Base-by-base conservation (phyloP, 2,113 vertebrate genomes). In the Myocastor coypus region DNA sequence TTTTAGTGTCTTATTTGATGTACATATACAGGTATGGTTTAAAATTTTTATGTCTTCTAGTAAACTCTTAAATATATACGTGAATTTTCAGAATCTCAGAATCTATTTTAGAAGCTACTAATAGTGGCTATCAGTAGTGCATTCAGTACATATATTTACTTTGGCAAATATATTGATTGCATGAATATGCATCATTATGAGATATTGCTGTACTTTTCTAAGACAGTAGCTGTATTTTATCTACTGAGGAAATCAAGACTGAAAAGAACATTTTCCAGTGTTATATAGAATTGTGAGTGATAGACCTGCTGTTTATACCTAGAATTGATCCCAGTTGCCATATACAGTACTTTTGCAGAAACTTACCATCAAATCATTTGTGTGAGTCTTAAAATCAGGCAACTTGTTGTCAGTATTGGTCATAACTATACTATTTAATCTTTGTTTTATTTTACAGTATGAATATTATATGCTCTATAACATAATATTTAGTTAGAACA, bases 51-150 rank as follows among this genome's bases (percentile, higher is more conserved):
- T 81, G 55, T 17, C 37, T 93, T 94, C 78, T 37, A 83, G 0
- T 89, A 95, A 81, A 13, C 16, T 84, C 32, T 85, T 84, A 83
- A 13, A 69, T n/a, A 88, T 7, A 92, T 69, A 83, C 80, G 42
- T 96, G 12, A 28, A 57, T 88, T 94, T 96, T 95, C 37, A 92
- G 20, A 92, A 94, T 66, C 26, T 87, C n/a, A n/a, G n/a, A n/a
- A n/a, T n/a, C n/a, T n/a, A 14, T 90, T 77, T 91, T 24, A 90
- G 28, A 85, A 88, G 11, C 24, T 91, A 19, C 92, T 94, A 92
- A 66, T 92, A 89, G 46, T 14, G 81, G 57, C 10, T 96, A 28
- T 50, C 83, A 80, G 64, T 78, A 83, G 52, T 73, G 88, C 82
- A 73, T 82, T 75, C 34, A 81, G 9, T 68, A 34, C 26, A 80